Percentiles rank a stretch among this genome's conserved stretches.
Evolutionary conservation across 2,888 invertebrate genomes (phyloP).

Genomic region (Limnephilus marmoratus): DNA sequence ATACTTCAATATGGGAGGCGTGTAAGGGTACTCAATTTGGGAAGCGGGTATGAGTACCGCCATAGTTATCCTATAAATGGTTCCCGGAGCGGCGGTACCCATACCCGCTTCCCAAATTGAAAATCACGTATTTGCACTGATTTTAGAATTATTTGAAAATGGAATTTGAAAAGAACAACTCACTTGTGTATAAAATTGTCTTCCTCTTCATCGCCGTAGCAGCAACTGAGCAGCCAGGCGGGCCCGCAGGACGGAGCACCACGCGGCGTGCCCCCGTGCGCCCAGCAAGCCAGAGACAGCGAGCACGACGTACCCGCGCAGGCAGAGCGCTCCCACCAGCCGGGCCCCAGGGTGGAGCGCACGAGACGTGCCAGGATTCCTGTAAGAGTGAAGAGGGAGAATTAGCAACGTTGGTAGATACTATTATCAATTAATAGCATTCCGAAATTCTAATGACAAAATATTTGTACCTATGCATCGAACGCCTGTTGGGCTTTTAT

Average conservation of each 20-base stretch:
- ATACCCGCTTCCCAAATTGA: too few species aligned
- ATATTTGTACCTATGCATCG: too few species aligned
- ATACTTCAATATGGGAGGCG: too few species aligned
- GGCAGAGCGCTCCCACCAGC: slow-evolving; percentile 49
- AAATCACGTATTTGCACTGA: too few species aligned
- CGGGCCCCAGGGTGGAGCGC: slow-evolving; percentile 58
- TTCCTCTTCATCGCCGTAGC: slow-evolving; percentile 68
- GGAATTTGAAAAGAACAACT: not conserved
- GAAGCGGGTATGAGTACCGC: too few species aligned
- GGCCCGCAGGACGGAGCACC: slow-evolving; percentile 82
- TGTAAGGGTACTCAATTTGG: too few species aligned
- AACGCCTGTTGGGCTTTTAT: too few species aligned
- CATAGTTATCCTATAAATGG: too few species aligned
- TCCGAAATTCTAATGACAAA: too few species aligned
- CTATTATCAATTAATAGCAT: too few species aligned
- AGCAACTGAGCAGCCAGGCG: slow-evolving; percentile 86
- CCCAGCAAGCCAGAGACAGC: slow-evolving; percentile 85
- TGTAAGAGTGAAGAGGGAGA: not conserved
- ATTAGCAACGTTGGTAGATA: not conserved
- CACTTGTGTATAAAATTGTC: slow-evolving; percentile 59
- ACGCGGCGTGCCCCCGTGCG: slow-evolving; percentile 80
- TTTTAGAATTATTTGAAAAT: not conserved
- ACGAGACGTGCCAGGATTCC: slow-evolving; percentile 62
- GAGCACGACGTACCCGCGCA: slow-evolving; percentile 80
- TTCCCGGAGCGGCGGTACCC: too few species aligned